These are phyloP conservation scores for Dyspetes luteomarginatus DNA, from an alignment of 2,888 invertebrate species.

Conservation along the genomic window DNA sequence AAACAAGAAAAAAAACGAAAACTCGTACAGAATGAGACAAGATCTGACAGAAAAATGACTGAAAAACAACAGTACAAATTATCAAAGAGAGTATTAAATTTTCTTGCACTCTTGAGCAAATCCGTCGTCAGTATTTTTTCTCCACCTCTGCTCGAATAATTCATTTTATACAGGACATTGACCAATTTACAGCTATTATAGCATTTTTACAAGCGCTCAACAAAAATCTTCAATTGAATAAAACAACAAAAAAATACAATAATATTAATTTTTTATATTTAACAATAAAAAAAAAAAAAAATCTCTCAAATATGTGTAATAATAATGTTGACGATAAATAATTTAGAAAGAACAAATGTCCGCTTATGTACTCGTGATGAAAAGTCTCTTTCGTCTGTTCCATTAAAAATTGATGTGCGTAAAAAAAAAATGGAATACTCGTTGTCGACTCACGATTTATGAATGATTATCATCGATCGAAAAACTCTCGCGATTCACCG, in stretches of 20 bases:
- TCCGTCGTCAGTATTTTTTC: conserved; percentile 9
- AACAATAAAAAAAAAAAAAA: not conserved
- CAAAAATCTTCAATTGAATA: too few species aligned
- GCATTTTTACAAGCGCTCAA: not conserved
- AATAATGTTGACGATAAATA: not conserved
- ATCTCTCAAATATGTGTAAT: not conserved
- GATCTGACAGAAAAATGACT: conserved; percentile 24
- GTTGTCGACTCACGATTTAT: not conserved
- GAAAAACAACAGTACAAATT: conserved; percentile 51
- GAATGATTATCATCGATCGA: conserved; percentile 22
- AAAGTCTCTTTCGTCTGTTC: conserved; percentile 1
- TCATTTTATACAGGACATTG: too few species aligned
- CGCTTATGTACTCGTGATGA: not conserved
- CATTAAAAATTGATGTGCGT: not conserved
- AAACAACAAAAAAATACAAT: too few species aligned
- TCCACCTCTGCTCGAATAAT: not conserved
- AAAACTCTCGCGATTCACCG: conserved; percentile 12
- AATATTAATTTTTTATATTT: conserved; percentile 11
- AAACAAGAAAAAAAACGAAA: not conserved
- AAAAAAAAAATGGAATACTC: not conserved
- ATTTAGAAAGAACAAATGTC: not conserved
- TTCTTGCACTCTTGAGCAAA: conserved; percentile 28
- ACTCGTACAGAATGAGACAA: not conserved
- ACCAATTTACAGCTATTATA: too few species aligned
- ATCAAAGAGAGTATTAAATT: conserved; percentile 25